Base-by-base conservation (phyloP, 2,113 vertebrate genomes). In the Acinonyx jubatus region DNA sequence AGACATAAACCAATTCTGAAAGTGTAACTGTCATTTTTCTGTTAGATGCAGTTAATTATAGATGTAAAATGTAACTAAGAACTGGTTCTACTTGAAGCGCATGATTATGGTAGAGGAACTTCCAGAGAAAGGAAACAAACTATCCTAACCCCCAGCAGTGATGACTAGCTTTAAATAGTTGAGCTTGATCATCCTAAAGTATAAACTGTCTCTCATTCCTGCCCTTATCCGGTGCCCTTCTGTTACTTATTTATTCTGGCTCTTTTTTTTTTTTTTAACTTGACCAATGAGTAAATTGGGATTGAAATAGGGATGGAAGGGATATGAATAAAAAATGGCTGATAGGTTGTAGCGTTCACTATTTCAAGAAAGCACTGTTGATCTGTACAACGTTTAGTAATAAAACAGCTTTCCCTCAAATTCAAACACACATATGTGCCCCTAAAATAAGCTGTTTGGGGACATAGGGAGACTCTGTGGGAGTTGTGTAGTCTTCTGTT, bases 281-380 rank as follows among this genome's bases (percentile, higher is more conserved):
- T 91, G 78, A 87, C 48, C 71, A 41, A 91, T 84, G n/a, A 91
- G 25, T 68, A 91, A 96, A n/a, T 63, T 92, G 89, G 84, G 23
- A 27, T 83, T 65, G 21, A 88, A 88, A 92, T 41, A 84, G 45
- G 48, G 45, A 63, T 92, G 50, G 55, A 76, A 41, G 15, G 69
- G n/a, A 78, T 57, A 45, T 50, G 27, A 93, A 79, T 91, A 68
- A 97, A 97, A 93, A 61, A 74, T 88, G 50, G 16, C 78, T 61
- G 9, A 14, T 71, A 78, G 14, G 0, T 63, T 84, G 6, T 50
- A 84, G 8, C 69, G 5, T 45, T 89, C 71, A 79, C 61, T 61
- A 63, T 57, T 93, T 93, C 8, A 74, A 85, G 82, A 93, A 95
- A 66, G 50, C 45, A 55, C 4, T 95, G 68, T 92, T 93, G 73